Evolutionary conservation across 2,113 vertebrate species (phyloP).

Genomic region (Chionomys nivalis): DNA sequence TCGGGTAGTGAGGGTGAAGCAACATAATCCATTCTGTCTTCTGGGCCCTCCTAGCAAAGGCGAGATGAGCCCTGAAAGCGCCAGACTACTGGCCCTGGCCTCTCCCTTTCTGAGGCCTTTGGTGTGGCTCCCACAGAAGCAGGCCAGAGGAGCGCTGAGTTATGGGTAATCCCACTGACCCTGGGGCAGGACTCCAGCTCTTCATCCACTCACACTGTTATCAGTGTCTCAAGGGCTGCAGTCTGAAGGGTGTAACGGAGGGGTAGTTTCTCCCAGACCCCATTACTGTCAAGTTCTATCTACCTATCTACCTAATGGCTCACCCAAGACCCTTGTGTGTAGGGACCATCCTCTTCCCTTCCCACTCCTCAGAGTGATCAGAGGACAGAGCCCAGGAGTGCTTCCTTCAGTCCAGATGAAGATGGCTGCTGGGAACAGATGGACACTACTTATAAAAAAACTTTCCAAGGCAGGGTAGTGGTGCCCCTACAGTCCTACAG

Average conservation of each 20-base stretch:
- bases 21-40: not conserved
- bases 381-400: not conserved
- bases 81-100: not conserved
- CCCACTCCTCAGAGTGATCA: not conserved
- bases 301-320: not conserved
- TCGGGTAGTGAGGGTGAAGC: not conserved
- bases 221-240: not conserved
- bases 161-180: not conserved
- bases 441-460: not conserved
- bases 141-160: not conserved
- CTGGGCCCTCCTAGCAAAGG: not conserved
- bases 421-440: not conserved
- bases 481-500: not conserved
- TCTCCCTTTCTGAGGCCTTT: not conserved
- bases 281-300: conserved; percentile 40
- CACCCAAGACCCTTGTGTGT: conserved; percentile 3
- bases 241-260: not conserved
- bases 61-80: not conserved
- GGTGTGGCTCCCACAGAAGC: not conserved
- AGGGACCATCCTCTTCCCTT: not conserved
- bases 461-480: not conserved
- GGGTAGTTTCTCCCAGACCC: conserved; percentile 43
- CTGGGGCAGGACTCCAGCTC: not conserved
- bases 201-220: not conserved
- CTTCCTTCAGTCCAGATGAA: not conserved